Evolutionary conservation across 2,113 vertebrate genomes (phyloP), one percentile per base, ranked within the genome.

Genomic region (Pithys albifrons): DNA sequence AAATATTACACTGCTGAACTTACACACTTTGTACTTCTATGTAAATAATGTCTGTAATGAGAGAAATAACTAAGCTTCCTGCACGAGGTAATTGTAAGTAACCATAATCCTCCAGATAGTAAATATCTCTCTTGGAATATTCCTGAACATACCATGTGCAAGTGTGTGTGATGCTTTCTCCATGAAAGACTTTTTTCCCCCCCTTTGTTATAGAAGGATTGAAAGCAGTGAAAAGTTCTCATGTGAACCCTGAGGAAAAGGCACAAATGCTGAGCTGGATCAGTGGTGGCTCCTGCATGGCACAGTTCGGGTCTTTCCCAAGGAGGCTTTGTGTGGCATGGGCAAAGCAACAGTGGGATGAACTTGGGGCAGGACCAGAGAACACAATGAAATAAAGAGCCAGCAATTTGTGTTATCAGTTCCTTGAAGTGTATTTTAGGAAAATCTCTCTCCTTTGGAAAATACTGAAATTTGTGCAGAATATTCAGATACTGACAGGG

Each of bases 101-200:
- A 79, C 19, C 6, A 7, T 79, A 79, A 76, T 76, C 22, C 24
- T 89, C 55, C 71, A 49, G 65, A 28, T 6, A 49, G 35, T 61
- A 52, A 51, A n/a, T 15, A 3, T 9, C 29, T 52, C 9, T 75
- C 28, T 55, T 22, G 33, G 66, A 89, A 39, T 78, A 48, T 14
- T 64, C 48, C 66, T 49, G n/a, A 41, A 54, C 12, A 27, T 49
- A 14, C 2, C 10, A 1, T 0, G 2, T 37, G 20, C 2, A 7
- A 64, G 17, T 19, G 12, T 62, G 31, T 27, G 67, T 58, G 49
- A 33, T 70, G 55, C 25, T 87, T 88, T 74, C 35, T 35, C 19
- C 62, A 37, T 31, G 41, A 48, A 90, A 59, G 22, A 6, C 13
- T 25, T 61, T 25, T 39, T 41, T 46, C n/a, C 12, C 28, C 10